phyloP scores from a whole-genome alignment of 64 coral and sea anemone species.

The Stichodactyla helianthus region DNA sequence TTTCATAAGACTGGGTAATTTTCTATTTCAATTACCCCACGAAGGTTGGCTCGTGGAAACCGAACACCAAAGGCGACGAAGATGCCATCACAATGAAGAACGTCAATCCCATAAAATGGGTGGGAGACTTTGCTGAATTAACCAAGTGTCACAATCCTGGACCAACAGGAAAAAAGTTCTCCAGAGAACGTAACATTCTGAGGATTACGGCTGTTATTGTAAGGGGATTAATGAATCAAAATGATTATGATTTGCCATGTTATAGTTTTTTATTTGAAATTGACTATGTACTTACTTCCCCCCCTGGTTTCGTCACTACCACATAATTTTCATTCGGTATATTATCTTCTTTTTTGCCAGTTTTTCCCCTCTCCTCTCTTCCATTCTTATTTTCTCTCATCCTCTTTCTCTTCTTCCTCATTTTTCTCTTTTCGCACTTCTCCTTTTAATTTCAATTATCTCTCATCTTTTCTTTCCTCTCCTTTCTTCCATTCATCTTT shows the following conservation, averaged over 20 bases:
- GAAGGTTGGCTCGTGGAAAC: conserved; percentile 45
- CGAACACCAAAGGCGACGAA: background rate
- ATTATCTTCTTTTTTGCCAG: background rate
- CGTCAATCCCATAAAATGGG: conserved; percentile 27
- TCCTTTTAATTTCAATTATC: too few relatives aligned
- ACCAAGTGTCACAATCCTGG: conserved; percentile 64
- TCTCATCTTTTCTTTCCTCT: too few relatives aligned
- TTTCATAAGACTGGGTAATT: background rate
- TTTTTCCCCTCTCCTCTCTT: background rate
- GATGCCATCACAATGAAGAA: conserved; percentile 4
- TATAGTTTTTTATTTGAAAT: too few relatives aligned
- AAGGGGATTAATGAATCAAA: background rate
- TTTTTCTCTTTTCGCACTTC: background rate
- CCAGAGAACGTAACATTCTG: background rate
- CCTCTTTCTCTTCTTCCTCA: background rate
- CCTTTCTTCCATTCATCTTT: too few relatives aligned
- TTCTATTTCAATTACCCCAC: background rate
- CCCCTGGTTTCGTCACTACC: too few relatives aligned
- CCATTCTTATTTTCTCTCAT: background rate
- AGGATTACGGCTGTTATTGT: conserved; percentile 44
- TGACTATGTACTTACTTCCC: too few relatives aligned
- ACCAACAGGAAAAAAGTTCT: background rate
- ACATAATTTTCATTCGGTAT: too few relatives aligned
- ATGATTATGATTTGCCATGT: too few relatives aligned
- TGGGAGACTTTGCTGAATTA: conserved; percentile 33